Evolutionary conservation across 2,888 invertebrate genomes (phyloP).

Genomic region (Cheilosia variabilis): DNA sequence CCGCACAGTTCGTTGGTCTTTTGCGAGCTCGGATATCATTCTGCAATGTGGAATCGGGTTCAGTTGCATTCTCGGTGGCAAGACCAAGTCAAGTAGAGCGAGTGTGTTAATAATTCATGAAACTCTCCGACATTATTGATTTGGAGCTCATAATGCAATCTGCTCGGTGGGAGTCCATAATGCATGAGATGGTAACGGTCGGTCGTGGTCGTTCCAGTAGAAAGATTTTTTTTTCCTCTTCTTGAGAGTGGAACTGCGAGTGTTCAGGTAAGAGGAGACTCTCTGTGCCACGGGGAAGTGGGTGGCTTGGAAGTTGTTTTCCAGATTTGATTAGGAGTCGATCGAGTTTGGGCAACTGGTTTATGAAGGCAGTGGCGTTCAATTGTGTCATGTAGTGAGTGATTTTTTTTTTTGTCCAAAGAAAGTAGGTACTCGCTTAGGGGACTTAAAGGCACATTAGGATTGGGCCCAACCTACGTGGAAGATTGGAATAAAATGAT

Average conservation of each 20-base stretch:
- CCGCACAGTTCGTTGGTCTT: conserved; percentile 67
- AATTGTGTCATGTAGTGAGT: not conserved
- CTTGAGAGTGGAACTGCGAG: not conserved
- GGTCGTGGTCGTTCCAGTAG: not conserved
- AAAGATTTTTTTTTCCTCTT: not conserved
- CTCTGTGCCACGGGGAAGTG: conserved; percentile 22
- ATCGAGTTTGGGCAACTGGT: conserved; percentile 16
- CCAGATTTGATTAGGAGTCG: conserved; percentile 15
- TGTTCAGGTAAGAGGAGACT: conserved; percentile 2
- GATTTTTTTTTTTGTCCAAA: not conserved
- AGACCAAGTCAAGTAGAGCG: conserved; percentile 59
- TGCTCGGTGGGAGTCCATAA: conserved; percentile 9
- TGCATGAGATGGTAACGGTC: conserved; percentile 17
- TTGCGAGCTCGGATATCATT: conserved; percentile 46
- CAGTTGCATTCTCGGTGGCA: conserved; percentile 38
- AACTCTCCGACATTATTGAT: conserved; percentile 59
- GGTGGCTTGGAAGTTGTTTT: conserved; percentile 33
- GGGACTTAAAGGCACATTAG: no score
- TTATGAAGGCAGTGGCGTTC: not conserved
- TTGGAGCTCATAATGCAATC: conserved; percentile 8
- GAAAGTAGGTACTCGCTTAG: no score
- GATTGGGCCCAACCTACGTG: no score
- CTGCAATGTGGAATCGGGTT: conserved; percentile 44
- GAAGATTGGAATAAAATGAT: no score
- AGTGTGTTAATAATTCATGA: conserved; percentile 62